phyloP scores from a whole-genome alignment of 2,113 vertebrate species.

The Sphyrna mokarran region DNA sequence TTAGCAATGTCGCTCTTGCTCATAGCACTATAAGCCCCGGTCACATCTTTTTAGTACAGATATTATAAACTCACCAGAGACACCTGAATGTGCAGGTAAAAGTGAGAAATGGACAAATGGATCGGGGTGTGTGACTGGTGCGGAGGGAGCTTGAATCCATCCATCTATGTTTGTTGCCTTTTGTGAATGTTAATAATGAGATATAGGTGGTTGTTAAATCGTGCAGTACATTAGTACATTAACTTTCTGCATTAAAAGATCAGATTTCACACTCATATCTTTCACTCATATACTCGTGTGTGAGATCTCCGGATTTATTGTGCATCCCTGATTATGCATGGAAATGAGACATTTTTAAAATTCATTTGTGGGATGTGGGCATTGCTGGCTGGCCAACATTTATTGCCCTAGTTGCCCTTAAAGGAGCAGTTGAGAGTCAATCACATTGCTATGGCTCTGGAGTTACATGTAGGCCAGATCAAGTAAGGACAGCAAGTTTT shows the following conservation, averaged over 20 bases:
- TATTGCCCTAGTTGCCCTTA: no score
- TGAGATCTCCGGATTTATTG: no score
- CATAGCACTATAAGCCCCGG: neutral
- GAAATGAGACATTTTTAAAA: no score
- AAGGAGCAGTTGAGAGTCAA: no score
- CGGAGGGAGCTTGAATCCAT: neutral
- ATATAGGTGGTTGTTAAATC: neutral
- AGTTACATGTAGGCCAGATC: no score
- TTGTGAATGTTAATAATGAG: neutral
- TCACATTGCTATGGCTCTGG: no score
- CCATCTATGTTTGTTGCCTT: neutral
- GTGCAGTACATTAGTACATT: neutral
- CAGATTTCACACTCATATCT: neutral
- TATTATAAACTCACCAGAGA: neutral
- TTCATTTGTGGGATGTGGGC: no score
- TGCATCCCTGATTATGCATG: no score
- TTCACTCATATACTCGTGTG: neutral
- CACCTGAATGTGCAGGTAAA: neutral
- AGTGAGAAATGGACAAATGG: neutral
- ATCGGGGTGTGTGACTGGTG: neutral
- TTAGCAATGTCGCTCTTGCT: neutral
- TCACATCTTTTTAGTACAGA: neutral
- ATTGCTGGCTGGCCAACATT: no score
- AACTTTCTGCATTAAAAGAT: neutral
- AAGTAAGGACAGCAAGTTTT: no score